Percentiles rank a stretch among this genome's conserved stretches.
Conservation (phyloP, 2,888 invertebrate species). For the Lysandra bellargus region DNA sequence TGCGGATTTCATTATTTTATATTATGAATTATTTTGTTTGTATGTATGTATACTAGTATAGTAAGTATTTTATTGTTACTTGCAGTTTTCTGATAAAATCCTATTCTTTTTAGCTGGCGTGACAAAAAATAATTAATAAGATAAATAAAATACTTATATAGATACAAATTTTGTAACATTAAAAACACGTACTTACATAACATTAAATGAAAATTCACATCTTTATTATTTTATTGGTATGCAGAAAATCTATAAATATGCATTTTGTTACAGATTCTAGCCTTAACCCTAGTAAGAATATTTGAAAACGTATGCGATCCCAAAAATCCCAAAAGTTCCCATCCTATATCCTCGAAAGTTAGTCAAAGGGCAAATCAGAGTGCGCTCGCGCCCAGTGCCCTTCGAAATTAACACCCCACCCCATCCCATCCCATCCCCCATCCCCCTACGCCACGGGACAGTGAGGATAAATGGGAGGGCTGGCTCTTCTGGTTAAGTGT, state of each 20-base stretch:
- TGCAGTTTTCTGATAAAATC: too few species aligned
- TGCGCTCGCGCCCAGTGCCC: slow-evolving; percentile 70
- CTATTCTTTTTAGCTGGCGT: too few species aligned
- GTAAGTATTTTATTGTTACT: not conserved
- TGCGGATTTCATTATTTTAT: not conserved
- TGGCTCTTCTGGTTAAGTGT: slow-evolving; percentile 81
- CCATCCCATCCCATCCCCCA: slow-evolving; percentile 50
- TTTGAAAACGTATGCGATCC: slow-evolving; percentile 40
- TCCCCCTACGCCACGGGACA: slow-evolving; percentile 64
- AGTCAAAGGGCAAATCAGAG: slow-evolving; percentile 60
- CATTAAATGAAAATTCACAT: too few species aligned
- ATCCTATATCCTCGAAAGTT: slow-evolving; percentile 48
- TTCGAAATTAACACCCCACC: slow-evolving; percentile 45
- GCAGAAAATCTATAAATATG: too few species aligned
- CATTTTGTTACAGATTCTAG: too few species aligned
- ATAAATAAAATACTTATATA: too few species aligned
- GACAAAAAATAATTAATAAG: too few species aligned
- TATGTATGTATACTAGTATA: too few species aligned
- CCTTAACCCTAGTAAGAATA: too few species aligned
- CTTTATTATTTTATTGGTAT: too few species aligned
- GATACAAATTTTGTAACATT: too few species aligned
- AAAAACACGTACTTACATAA: too few species aligned
- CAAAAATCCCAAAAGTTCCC: slow-evolving; percentile 44
- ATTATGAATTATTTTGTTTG: not conserved
- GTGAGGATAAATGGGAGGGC: slow-evolving; percentile 81